Percentiles rank a stretch among this genome's conserved stretches.
These are phyloP conservation scores for Ophonus ardosiacus DNA, from an alignment of 2,888 invertebrate genomes.

Conservation along the genomic window DNA sequence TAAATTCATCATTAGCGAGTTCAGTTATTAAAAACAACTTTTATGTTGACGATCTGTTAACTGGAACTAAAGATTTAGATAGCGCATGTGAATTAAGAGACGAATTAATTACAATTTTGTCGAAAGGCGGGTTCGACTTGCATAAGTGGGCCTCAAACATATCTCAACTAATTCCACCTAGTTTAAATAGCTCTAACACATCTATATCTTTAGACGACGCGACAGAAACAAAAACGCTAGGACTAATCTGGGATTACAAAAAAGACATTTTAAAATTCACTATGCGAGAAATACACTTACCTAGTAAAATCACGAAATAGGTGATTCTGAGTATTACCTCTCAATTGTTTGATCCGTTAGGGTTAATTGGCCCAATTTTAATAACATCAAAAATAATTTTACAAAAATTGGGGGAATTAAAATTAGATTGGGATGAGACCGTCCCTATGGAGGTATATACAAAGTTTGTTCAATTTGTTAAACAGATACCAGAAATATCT, in stretches of 20 bases:
- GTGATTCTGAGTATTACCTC: background rate
- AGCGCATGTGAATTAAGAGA: background rate
- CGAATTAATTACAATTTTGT: background rate
- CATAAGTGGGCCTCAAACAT: conserved; percentile 16
- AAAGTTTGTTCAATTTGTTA: background rate
- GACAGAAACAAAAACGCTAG: background rate
- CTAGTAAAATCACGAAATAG: background rate
- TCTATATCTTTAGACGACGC: background rate
- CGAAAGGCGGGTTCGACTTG: background rate
- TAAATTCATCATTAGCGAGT: background rate
- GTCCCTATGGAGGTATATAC: conserved; percentile 9
- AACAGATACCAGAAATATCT: too few species aligned
- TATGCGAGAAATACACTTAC: background rate
- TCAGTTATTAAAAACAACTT: conserved; percentile 1
- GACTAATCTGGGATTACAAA: background rate
- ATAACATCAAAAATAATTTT: conserved; percentile 12
- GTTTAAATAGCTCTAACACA: background rate
- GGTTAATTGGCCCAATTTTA: conserved; percentile 8
- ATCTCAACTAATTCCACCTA: background rate
- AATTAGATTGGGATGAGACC: conserved; percentile 24
- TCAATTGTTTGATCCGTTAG: conserved; percentile 22
- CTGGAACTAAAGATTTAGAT: background rate
- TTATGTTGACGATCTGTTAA: conserved; percentile 22
- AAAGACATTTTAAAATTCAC: background rate
- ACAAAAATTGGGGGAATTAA: background rate